These are phyloP conservation scores for Gortyna flavago DNA, from an alignment of 2,888 invertebrate species.

Conservation along the genomic window DNA sequence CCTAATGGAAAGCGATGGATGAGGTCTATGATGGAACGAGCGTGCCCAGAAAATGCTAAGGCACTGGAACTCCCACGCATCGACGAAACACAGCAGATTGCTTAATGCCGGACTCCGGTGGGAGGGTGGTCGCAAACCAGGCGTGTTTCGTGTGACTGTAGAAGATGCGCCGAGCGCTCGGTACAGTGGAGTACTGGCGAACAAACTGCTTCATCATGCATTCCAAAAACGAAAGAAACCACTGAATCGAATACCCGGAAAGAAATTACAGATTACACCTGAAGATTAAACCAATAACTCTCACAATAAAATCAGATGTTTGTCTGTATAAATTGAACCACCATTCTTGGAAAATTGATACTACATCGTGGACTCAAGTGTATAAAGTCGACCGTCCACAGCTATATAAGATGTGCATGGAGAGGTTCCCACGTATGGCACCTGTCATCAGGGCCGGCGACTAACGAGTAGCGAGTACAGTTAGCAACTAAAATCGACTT, in stretches of 20 bases:
- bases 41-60: no score
- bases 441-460: not conserved
- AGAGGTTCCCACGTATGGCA: not conserved
- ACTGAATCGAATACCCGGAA: slow-evolving; percentile 7
- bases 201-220: no score
- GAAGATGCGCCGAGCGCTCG: no score
- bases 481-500: not conserved
- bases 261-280: not conserved
- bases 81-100: no score
- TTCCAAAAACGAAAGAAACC: no score
- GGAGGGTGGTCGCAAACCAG: no score
- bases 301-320: slow-evolving; percentile 24
- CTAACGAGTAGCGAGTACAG: not conserved
- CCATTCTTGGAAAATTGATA: slow-evolving; percentile 25
- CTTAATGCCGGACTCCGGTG: no score
- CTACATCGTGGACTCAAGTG: not conserved
- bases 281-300: slow-evolving; percentile 11
- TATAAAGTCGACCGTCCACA: not conserved
- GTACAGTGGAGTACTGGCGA: no score
- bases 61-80: no score
- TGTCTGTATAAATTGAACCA: slow-evolving; percentile 10
- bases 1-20: no score
- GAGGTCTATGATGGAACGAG: no score
- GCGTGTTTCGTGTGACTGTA: no score
- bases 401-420: not conserved